A percentile compares a stretch with the other conserved stretches of the same genome.
Evolutionary conservation across 2,888 invertebrate genomes (phyloP).

Genomic region (Psylliodes chrysocephalus): DNA sequence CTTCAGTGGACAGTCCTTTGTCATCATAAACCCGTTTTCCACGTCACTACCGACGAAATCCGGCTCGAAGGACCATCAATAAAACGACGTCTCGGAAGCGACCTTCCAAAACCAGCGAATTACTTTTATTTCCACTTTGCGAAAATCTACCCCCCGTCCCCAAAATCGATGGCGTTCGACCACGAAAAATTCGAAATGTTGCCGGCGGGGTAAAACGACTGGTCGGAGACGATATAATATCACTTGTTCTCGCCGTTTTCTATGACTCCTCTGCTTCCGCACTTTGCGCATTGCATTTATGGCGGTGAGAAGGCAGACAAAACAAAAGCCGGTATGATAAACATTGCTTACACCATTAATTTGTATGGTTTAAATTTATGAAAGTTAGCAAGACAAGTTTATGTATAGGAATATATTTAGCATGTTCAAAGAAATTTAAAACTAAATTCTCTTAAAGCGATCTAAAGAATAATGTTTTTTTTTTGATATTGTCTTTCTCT

Average conservation of each 20-base stretch:
- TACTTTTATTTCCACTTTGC: slow-evolving; percentile 26
- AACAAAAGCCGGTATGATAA: not conserved
- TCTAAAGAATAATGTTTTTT: no score
- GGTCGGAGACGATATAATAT: slow-evolving; percentile 47
- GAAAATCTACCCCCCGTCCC: not conserved
- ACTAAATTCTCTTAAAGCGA: no score
- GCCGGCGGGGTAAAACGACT: slow-evolving; percentile 30
- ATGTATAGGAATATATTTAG: no score
- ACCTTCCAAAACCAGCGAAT: slow-evolving; percentile 26
- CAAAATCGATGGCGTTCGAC: slow-evolving; percentile 17
- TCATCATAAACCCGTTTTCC: slow-evolving; percentile 30
- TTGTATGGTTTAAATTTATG: no score
- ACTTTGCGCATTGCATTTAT: slow-evolving; percentile 40
- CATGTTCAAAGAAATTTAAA: no score
- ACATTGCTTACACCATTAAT: no score
- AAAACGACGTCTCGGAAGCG: slow-evolving; percentile 30
- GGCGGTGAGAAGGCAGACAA: slow-evolving; percentile 30
- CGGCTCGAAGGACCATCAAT: slow-evolving; percentile 29
- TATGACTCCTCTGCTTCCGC: slow-evolving; percentile 45
- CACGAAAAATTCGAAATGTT: slow-evolving; percentile 29
- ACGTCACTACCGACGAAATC: slow-evolving; percentile 26
- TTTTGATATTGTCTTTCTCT: no score
- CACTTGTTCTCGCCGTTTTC: slow-evolving; percentile 54
- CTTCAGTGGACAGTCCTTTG: slow-evolving; percentile 19
- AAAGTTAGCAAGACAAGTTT: no score